A percentile compares a stretch with the other conserved stretches of the same genome.
Conservation (phyloP, 2,888 invertebrate species). For the Harmothoe impar region DNA sequence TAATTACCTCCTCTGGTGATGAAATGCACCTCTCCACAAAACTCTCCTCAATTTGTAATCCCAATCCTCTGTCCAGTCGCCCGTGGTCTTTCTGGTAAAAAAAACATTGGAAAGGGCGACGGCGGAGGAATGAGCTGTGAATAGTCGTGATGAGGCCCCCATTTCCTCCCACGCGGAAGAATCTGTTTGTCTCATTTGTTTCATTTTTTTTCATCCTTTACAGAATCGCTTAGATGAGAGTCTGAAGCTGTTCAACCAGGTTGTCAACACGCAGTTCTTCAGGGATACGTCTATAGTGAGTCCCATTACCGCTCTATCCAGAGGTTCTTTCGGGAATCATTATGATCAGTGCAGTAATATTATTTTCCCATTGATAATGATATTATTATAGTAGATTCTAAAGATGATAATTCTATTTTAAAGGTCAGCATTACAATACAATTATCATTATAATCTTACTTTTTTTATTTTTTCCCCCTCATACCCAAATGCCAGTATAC, state of each 20-base stretch:
- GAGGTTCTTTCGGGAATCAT: neutral
- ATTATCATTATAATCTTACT: no score
- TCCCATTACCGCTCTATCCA: conserved; percentile 52
- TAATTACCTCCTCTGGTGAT: neutral
- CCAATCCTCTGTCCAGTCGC: conserved; percentile 11
- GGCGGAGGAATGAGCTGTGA: neutral
- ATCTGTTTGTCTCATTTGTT: neutral
- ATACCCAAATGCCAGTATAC: no score
- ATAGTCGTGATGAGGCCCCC: neutral
- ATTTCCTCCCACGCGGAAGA: neutral
- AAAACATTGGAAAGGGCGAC: neutral
- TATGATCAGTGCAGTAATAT: neutral
- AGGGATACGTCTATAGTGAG: conserved; percentile 86
- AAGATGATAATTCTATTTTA: no score
- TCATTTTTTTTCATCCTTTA: conserved; percentile 65
- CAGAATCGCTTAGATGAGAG: conserved; percentile 87
- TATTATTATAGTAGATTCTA: no score
- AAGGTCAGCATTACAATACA: no score
- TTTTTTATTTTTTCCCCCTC: no score
- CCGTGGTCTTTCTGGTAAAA: neutral
- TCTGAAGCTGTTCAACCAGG: conserved; percentile 87
- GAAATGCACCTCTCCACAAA: neutral
- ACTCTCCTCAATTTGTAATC: neutral
- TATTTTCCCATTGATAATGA: neutral
- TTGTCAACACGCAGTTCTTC: conserved; percentile 88